Conservation (phyloP, 1,140 invertebrate genomes). For the Latrodectus geometricus region DNA sequence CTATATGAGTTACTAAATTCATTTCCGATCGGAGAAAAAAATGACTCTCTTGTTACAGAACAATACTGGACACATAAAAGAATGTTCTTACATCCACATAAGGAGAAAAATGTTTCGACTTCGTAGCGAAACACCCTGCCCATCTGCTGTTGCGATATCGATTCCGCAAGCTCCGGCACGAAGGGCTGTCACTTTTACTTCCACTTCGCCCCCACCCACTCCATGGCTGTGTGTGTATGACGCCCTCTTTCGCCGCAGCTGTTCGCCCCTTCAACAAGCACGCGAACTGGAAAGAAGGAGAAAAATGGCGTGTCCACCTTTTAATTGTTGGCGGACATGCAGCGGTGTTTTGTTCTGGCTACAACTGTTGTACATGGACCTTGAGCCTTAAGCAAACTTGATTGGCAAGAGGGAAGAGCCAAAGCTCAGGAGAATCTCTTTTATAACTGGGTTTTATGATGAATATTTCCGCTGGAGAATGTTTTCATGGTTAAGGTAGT, state of each 20-base stretch:
- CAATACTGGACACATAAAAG: neutral
- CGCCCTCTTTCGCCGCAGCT: constrained; percentile 16
- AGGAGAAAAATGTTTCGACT: neutral
- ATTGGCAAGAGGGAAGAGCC: no score
- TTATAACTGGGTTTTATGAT: no score
- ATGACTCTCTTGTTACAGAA: neutral
- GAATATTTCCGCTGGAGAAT: no score
- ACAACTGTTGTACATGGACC: neutral
- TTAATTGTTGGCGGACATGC: neutral
- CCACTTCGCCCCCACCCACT: neutral
- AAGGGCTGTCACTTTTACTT: neutral
- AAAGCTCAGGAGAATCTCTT: no score
- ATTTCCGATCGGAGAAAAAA: no score
- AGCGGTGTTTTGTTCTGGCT: neutral
- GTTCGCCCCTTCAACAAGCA: constrained; percentile 3
- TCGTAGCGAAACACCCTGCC: neutral
- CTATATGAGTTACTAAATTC: no score
- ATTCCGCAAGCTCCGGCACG: neutral
- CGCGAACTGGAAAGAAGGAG: neutral
- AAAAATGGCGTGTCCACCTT: neutral
- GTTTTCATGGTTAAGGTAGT: no score
- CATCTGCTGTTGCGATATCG: neutral
- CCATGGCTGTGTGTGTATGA: neutral
- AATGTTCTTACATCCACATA: neutral
- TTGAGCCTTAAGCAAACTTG: neutral